Conservation (phyloP, 2,797 vertebrate species). For the Petrocephalus sullivani region DNA sequence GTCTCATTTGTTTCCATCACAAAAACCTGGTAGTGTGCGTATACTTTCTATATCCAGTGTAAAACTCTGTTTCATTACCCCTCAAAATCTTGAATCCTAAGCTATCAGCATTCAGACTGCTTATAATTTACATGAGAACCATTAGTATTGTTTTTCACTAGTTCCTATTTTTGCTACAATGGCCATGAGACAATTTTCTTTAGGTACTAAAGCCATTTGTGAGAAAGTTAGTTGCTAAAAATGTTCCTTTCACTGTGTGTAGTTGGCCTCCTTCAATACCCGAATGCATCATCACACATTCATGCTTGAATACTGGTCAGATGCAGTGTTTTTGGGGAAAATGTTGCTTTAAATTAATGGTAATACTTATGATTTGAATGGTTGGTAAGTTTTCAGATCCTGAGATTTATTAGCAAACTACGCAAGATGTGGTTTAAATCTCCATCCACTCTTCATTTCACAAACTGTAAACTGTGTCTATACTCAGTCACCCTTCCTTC, state of each 20-base stretch:
- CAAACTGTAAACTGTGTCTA: background rate
- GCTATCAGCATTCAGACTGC: too few species aligned
- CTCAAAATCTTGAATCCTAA: background rate
- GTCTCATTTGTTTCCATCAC: too few species aligned
- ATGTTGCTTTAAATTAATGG: background rate
- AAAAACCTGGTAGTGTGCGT: too few species aligned
- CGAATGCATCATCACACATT: background rate
- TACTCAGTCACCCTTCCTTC: background rate
- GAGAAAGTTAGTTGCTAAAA: background rate
- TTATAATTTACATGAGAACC: background rate
- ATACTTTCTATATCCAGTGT: too few species aligned
- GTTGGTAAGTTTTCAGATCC: background rate
- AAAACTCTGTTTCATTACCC: background rate
- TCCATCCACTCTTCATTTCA: background rate
- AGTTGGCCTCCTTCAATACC: background rate
- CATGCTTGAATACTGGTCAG: background rate
- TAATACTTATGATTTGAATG: background rate
- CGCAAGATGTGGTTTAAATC: background rate
- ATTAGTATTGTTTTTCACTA: background rate
- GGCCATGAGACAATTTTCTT: background rate
- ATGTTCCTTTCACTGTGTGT: background rate
- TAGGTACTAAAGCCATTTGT: background rate
- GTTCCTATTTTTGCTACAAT: background rate
- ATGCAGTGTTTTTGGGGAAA: background rate
- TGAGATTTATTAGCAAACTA: background rate